Percentiles rank a stretch among this genome's conserved stretches.
Conservation (phyloP, 2,888 invertebrate genomes). For the Saturnia japonica region DNA sequence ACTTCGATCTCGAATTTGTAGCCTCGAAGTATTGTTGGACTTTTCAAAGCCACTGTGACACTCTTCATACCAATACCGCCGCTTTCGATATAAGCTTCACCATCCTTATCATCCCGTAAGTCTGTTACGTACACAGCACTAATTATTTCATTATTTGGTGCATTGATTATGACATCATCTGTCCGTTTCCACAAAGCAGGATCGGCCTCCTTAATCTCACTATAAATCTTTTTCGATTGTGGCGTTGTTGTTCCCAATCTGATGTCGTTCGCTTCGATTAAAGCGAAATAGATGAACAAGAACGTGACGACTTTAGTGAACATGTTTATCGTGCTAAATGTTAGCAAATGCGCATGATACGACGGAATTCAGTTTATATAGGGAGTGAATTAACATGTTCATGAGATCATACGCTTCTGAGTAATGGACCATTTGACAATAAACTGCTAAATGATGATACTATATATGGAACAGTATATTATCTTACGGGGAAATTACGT, state of each 20-base stretch:
- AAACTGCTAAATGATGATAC: conserved; percentile 22
- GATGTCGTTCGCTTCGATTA: conserved; percentile 30
- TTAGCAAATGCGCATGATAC: background rate
- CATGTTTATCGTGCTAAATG: conserved; percentile 24
- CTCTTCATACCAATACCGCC: conserved; percentile 63
- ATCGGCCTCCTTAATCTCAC: conserved; percentile 59
- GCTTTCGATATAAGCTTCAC: conserved; percentile 57
- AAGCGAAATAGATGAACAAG: conserved; percentile 21
- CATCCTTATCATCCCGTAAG: conserved; percentile 61
- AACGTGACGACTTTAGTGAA: conserved; percentile 17
- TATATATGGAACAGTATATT: conserved; percentile 19
- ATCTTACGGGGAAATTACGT: conserved; percentile 28
- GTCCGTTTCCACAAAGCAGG: conserved; percentile 67
- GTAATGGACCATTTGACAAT: conserved; percentile 26
- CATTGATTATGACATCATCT: conserved; percentile 57
- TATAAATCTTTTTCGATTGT: conserved; percentile 55
- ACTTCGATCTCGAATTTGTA: conserved; percentile 69
- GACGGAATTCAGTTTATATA: conserved; percentile 25
- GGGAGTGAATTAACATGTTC: conserved; percentile 23
- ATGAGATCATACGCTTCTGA: conserved; percentile 31
- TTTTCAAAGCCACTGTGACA: conserved; percentile 62
- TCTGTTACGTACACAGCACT: conserved; percentile 63
- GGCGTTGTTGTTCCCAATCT: conserved; percentile 24
- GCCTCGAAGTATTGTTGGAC: conserved; percentile 64
- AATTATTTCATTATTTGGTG: conserved; percentile 57